Conservation (phyloP, 1,140 invertebrate species). For the Zaprionus vittiger region DNA sequence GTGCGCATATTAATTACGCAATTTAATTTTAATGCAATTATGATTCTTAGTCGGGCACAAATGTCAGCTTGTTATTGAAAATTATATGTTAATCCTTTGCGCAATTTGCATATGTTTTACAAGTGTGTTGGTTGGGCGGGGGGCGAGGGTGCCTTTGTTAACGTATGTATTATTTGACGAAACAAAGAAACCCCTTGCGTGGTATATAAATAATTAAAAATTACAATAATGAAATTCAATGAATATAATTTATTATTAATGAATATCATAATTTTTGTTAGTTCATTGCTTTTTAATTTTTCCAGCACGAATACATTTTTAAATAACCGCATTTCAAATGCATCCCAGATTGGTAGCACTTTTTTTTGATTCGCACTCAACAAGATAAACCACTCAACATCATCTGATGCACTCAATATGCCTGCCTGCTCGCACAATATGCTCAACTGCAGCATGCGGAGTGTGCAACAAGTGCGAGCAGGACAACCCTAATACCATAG, state of each 20-base stretch:
- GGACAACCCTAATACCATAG: slow-evolving; percentile 25
- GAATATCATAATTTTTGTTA: not conserved
- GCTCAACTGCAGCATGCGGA: not conserved
- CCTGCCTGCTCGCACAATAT: slow-evolving; percentile 13
- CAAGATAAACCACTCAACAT: not conserved
- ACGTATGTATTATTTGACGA: not conserved
- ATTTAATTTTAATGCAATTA: slow-evolving; percentile 44
- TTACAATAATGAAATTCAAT: not conserved
- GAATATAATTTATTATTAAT: not conserved
- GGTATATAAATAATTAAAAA: not conserved
- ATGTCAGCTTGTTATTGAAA: slow-evolving; percentile 4
- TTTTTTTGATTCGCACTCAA: slow-evolving; percentile 8
- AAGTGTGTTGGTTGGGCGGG: not conserved
- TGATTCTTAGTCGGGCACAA: slow-evolving; percentile 27
- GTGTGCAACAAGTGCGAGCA: slow-evolving; percentile 32
- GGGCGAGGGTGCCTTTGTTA: not conserved
- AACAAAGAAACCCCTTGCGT: not conserved
- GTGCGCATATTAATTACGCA: slow-evolving; percentile 48
- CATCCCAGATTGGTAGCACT: slow-evolving; percentile 38
- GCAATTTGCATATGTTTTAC: slow-evolving; percentile 6
- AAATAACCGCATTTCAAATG: slow-evolving; percentile 28
- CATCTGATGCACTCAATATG: slow-evolving; percentile 19
- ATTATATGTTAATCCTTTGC: slow-evolving; percentile 5
- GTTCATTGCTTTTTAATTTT: not conserved
- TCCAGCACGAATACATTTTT: not conserved